Percentiles rank a stretch among this genome's conserved stretches.
Evolutionary conservation across 1,140 invertebrate genomes (phyloP).

Genomic region (Cyphomyrmex costatus): DNA sequence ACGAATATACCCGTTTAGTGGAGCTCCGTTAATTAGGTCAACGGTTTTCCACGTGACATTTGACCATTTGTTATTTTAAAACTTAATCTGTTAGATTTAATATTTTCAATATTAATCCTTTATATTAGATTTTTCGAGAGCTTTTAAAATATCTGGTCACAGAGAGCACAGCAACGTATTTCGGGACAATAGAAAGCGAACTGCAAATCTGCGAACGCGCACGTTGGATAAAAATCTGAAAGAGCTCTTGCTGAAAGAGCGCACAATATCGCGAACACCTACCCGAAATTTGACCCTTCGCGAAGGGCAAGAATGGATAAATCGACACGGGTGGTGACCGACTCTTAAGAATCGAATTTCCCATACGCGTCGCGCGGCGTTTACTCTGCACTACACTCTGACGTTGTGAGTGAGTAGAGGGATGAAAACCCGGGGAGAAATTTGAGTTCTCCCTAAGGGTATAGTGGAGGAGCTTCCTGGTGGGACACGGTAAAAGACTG

Average conservation of each 20-base stretch:
- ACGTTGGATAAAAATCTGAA: conserved; percentile 5
- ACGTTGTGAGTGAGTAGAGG: background rate
- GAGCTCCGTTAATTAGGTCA: conserved; percentile 15
- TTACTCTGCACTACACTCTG: conserved; percentile 10
- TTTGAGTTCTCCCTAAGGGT: conserved; percentile 52
- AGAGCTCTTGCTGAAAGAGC: conserved; percentile 16
- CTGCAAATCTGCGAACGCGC: conserved; percentile 12
- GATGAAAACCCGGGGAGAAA: conserved; percentile 17
- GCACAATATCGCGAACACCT: conserved; percentile 28
- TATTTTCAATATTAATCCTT: background rate
- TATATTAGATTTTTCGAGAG: background rate
- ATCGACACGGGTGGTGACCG: conserved; percentile 25
- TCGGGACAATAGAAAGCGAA: background rate
- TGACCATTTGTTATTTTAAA: background rate
- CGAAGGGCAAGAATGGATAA: conserved; percentile 27
- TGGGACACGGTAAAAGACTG: conserved; percentile 58
- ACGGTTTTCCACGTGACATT: conserved; percentile 3
- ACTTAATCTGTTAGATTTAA: background rate
- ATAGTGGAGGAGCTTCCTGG: conserved; percentile 52
- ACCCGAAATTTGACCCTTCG: conserved; percentile 40
- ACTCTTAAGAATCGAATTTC: conserved; percentile 69
- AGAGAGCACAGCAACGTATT: background rate
- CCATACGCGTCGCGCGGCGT: conserved; percentile 17
- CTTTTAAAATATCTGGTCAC: background rate
- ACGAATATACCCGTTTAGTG: background rate